These are phyloP conservation scores for Plutella xylostella DNA, from an alignment of 2,888 invertebrate species.

Conservation along the genomic window DNA sequence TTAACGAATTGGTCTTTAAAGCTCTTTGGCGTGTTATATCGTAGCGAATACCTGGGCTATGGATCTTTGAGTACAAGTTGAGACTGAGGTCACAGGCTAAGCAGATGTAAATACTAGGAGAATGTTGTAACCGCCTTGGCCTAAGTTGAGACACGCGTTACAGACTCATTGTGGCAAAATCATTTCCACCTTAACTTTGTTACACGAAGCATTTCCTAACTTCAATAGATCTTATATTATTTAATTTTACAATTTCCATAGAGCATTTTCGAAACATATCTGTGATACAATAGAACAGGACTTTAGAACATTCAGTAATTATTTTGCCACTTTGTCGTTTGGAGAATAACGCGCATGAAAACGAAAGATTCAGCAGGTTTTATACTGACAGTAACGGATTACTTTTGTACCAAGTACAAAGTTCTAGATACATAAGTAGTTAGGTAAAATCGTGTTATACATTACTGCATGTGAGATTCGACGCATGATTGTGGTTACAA, in stretches of 20 bases:
- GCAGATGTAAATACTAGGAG: conserved; percentile 68
- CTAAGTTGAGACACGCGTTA: conserved; percentile 59
- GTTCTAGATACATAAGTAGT: conserved; percentile 68
- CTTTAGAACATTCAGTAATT: conserved; percentile 31
- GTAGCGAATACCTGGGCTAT: conserved; percentile 56
- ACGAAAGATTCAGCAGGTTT: conserved; percentile 42
- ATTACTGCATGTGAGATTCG: conserved; percentile 49
- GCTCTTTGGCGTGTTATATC: conserved; percentile 51
- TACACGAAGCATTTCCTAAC: conserved; percentile 25
- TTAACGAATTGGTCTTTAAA: conserved; percentile 46
- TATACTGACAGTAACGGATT: conserved; percentile 51
- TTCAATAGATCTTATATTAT: conserved; percentile 36
- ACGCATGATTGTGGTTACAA: conserved; percentile 51
- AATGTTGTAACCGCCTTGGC: conserved; percentile 64
- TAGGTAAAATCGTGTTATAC: conserved; percentile 60
- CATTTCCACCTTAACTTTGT: not conserved
- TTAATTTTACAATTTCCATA: not conserved
- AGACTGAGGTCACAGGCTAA: conserved; percentile 69
- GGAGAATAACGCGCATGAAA: conserved; percentile 28
- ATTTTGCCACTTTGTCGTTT: conserved; percentile 54
- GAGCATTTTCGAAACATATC: conserved; percentile 44
- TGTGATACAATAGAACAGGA: conserved; percentile 65
- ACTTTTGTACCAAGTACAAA: conserved; percentile 70
- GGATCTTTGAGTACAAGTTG: conserved; percentile 57
- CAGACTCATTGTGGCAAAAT: conserved; percentile 54